Base-by-base conservation (phyloP, 1,140 invertebrate genomes). In the Apis dorsata region DNA sequence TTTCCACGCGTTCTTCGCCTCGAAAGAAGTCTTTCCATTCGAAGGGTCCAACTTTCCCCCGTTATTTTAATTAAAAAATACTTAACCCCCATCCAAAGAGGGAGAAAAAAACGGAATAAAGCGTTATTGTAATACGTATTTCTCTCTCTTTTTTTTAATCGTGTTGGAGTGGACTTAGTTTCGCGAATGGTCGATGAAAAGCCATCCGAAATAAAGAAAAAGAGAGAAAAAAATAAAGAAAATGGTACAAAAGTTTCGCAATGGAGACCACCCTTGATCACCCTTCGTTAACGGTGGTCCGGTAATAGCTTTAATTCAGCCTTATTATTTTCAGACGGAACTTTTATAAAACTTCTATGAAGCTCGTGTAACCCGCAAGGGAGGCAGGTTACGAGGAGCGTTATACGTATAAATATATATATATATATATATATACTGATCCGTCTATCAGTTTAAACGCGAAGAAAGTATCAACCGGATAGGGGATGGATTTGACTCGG, bases 51-150 rank as follows among this genome's bases (percentile, higher is more conserved):
- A 80, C 65, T 55, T 81, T 11, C 1, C 0, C 13, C 0, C 13
- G 49, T 84, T 87, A 87, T 87, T 87, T 87, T 87, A 87, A 87
- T 87, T 87, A 87, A 87, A 34, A 87, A 87, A 87, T 84, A 81
- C 49, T 63, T 53, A 75, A 70, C 60, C 49, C 55, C 49, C 55
- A 55, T 87, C 83, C 70, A 72, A 21, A 63, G 7, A 79, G 19
- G 84, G n/a, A 57, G 65, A 70, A 75, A 0, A 3, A 44, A 44
- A 4, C 76, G 69, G 79, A 81, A 66, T 49, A 53, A 72, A 28
- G 53, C 53, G 62, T 78, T 15, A 34, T 65, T 57, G 53, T 75
- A 76, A 76, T 69, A 76, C 65, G 44, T 73, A 73, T 71, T 17
- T 8, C 28, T 17, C 2, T 3, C 17, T 10, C 24, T 15, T n/a